Evolutionary conservation across 2,888 invertebrate genomes (phyloP).

Genomic region (Lordiphosa andalusiaca): DNA sequence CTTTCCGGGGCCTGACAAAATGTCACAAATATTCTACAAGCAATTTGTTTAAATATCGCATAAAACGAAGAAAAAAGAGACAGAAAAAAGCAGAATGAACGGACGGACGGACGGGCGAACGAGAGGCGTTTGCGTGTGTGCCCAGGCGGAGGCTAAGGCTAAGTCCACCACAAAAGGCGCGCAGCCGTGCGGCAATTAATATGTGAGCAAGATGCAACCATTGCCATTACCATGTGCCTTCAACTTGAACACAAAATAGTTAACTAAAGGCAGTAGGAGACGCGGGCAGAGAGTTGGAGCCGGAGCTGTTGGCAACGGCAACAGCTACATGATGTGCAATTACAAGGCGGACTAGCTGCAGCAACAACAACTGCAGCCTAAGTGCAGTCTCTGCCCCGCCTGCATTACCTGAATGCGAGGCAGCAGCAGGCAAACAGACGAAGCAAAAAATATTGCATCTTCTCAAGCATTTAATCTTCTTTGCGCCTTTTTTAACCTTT

Average conservation of each 20-base stretch:
- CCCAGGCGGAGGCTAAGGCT: conserved; percentile 11
- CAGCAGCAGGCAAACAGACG: conserved; percentile 26
- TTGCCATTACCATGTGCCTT: conserved; percentile 75
- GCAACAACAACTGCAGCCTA: conserved; percentile 44
- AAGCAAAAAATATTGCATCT: conserved; percentile 70
- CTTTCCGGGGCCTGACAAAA: conserved; percentile 63
- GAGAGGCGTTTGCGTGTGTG: conserved; percentile 18
- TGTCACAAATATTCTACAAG: conserved; percentile 76
- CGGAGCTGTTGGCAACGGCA: conserved; percentile 54
- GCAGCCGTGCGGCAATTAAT: conserved; percentile 75
- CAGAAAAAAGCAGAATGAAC: conserved; percentile 7
- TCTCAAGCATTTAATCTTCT: conserved; percentile 77
- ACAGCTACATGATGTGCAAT: conserved; percentile 51
- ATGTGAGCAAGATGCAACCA: conserved; percentile 75
- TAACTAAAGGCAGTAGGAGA: conserved; percentile 62
- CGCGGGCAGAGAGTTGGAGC: conserved; percentile 1
- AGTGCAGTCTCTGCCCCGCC: conserved; percentile 72
- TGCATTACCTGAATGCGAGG: conserved; percentile 36
- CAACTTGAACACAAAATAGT: conserved; percentile 76
- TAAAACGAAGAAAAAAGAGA: conserved; percentile 40
- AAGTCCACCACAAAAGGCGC: conserved; percentile 63
- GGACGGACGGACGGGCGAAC: conserved; percentile 3
- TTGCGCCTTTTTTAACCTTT: conserved; percentile 76
- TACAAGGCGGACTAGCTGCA: conserved; percentile 45
- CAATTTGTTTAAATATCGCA: conserved; percentile 76